Percentiles rank a stretch among this genome's conserved stretches.
Conservation (phyloP, 2,888 invertebrate species). For the Prosapia bicincta region DNA sequence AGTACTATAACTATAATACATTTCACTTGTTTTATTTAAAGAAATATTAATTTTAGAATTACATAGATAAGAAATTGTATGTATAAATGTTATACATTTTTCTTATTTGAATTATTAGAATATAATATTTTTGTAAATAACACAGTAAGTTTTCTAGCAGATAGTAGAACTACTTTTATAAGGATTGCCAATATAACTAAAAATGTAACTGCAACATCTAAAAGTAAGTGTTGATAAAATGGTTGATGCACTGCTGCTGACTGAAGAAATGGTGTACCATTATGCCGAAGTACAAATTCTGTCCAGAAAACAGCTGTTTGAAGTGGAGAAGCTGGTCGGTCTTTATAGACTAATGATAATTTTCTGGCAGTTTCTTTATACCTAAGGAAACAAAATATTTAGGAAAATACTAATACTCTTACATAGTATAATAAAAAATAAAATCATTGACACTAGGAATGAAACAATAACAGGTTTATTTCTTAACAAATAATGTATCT, state of each 20-base stretch:
- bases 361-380: slow-evolving; percentile 34
- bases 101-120: background rate
- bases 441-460: no score
- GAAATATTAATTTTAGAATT: no score
- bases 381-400: no score
- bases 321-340: slow-evolving; percentile 55
- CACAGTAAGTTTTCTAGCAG: background rate
- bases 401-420: no score
- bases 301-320: slow-evolving; percentile 62
- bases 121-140: background rate
- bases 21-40: no score
- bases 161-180: background rate
- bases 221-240: background rate
- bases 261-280: slow-evolving; percentile 45
- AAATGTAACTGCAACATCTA: background rate
- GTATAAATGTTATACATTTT: background rate
- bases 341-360: slow-evolving; percentile 42
- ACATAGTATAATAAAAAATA: no score
- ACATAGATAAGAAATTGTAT: no score
- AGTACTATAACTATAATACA: no score
- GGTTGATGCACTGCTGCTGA: background rate
- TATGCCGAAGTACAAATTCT: slow-evolving; percentile 59
- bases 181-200: background rate
- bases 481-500: no score
- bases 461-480: no score